Conservation (phyloP, 2,797 vertebrate species). For the Thunnus albacares region DNA sequence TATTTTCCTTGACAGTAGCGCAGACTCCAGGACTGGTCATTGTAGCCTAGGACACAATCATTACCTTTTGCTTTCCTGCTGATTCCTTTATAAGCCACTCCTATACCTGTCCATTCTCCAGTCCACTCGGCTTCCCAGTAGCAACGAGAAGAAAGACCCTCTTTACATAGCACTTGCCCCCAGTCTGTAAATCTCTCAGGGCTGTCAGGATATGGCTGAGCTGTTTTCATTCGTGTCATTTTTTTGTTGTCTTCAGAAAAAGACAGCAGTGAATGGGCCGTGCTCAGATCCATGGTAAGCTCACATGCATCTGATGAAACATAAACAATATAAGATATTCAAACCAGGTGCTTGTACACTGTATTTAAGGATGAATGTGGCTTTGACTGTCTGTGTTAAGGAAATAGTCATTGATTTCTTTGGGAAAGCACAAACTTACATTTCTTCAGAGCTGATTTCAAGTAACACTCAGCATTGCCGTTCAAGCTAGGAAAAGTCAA, state of each 20-base stretch:
- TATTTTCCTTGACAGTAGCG: slow-evolving; percentile 35
- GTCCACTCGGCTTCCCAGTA: slow-evolving; percentile 60
- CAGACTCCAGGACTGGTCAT: slow-evolving; percentile 52
- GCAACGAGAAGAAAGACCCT: slow-evolving; percentile 12
- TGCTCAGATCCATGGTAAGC: slow-evolving; percentile 35
- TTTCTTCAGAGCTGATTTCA: slow-evolving; percentile 57
- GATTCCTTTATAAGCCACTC: slow-evolving; percentile 45
- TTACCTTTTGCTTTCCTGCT: slow-evolving; percentile 38
- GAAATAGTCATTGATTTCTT: background rate
- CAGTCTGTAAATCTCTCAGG: slow-evolving; percentile 55
- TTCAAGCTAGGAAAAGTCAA: slow-evolving; percentile 10
- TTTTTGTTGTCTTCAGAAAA: slow-evolving; percentile 24
- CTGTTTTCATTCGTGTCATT: slow-evolving; percentile 10
- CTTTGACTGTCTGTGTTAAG: background rate
- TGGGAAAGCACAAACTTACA: slow-evolving; percentile 15
- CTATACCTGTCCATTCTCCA: slow-evolving; percentile 13
- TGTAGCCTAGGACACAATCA: slow-evolving; percentile 34
- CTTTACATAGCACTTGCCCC: slow-evolving; percentile 53
- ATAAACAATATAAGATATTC: background rate
- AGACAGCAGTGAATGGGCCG: slow-evolving; percentile 36
- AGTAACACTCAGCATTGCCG: slow-evolving; percentile 39
- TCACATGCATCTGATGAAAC: slow-evolving; percentile 29
- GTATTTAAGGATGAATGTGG: background rate
- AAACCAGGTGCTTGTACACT: background rate
- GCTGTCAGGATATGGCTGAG: slow-evolving; percentile 41